These are phyloP conservation scores for Aricia agestis DNA, from an alignment of 1,140 invertebrate species.

Conservation along the genomic window DNA sequence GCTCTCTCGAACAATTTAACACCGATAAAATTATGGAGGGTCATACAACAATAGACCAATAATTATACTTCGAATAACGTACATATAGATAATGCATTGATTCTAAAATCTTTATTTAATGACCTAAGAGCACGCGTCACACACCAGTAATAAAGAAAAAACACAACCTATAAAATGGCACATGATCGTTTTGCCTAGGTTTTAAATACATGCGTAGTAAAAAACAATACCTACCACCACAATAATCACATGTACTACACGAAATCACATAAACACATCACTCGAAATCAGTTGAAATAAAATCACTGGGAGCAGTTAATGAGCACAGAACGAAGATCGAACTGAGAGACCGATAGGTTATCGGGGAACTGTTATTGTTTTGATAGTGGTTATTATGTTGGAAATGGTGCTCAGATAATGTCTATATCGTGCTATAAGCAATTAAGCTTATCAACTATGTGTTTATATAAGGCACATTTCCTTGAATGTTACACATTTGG, in stretches of 20 bases:
- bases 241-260: neutral
- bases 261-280: neutral
- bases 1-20: constrained; percentile 38
- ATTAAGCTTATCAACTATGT: constrained; percentile 60
- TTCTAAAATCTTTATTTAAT: neutral
- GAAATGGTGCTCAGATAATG: constrained; percentile 66
- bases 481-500: neutral
- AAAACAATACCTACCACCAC: neutral
- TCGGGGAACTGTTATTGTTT: constrained; percentile 66
- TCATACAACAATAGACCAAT: constrained; percentile 58
- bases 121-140: no score
- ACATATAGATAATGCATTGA: neutral
- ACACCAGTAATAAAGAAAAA: no score
- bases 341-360: constrained; percentile 36
- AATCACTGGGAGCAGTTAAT: constrained; percentile 20
- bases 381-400: constrained; percentile 74
- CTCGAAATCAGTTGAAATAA: neutral
- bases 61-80: constrained; percentile 44
- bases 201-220: neutral
- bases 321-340: constrained; percentile 28
- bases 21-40: constrained; percentile 44
- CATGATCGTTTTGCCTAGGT: neutral
- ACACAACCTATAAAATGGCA: neutral
- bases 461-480: neutral
- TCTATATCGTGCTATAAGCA: constrained; percentile 65